A percentile compares a stretch with the other conserved stretches of the same genome.
These are phyloP conservation scores for Morinoia aosen DNA, from an alignment of 2,888 invertebrate genomes.

Conservation along the genomic window DNA sequence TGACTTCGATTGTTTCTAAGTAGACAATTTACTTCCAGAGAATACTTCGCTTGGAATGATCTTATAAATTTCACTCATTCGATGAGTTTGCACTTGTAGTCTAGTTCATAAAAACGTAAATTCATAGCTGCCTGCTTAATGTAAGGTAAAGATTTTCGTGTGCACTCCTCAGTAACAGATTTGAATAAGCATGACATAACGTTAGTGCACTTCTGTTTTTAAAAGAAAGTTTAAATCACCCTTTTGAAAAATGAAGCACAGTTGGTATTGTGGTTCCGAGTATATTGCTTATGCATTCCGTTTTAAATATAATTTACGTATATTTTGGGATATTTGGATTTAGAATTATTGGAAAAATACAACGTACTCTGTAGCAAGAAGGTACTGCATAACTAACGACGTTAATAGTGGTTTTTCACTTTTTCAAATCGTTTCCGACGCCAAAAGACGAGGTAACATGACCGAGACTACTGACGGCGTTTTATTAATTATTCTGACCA, in stretches of 20 bases:
- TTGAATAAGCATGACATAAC: neutral
- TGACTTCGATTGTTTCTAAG: neutral
- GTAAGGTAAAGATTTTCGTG: neutral
- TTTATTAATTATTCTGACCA: neutral
- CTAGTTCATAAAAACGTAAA: neutral
- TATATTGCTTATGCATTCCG: neutral
- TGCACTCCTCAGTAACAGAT: neutral
- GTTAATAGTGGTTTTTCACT: neutral
- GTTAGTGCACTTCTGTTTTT: neutral
- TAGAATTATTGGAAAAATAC: neutral
- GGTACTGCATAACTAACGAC: neutral
- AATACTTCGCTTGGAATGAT: neutral
- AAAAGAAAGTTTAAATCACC: neutral
- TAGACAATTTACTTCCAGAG: neutral
- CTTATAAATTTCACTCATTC: neutral
- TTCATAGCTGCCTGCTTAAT: neutral
- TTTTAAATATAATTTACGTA: neutral
- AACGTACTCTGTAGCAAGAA: neutral
- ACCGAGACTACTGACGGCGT: slow-evolving; percentile 19
- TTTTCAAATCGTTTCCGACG: neutral
- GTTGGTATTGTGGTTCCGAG: neutral
- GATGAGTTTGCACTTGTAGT: neutral
- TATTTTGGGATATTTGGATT: neutral
- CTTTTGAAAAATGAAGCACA: neutral
- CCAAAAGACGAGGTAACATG: neutral